Base-by-base conservation (phyloP, 2,797 vertebrate genomes). In the Gila robusta region DNA sequence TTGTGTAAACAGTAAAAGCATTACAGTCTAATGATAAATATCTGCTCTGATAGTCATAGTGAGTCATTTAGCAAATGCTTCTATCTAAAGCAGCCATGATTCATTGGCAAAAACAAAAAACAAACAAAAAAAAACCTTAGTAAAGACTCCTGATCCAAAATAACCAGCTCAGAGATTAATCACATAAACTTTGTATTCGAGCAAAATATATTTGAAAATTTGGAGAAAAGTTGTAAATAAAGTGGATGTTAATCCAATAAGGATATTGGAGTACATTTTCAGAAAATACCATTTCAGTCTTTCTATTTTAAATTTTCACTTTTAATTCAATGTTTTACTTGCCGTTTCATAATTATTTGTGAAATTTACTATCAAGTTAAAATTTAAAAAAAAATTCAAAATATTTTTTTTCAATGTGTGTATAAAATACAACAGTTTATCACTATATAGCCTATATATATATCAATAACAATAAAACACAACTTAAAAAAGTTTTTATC, bases 11-110 rank as follows among this genome's bases (percentile, higher is more conserved):
- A 16, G 14, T 49, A 41, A 79, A 79, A 41, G 23, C 54, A 62
- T 41, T 41, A 11, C 19, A 14, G 35, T 62, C 35, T 78, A 39
- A 17, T 59, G 21, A 78, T 1, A 26, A 78, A 78, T 41, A n/a
- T 26, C 66, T 16, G 52, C 6, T 59, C 7, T 16, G 35, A 78
- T n/a, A n/a, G 52, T n/a, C 21, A 3, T 2, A 23, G 12, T 23
- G 19, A 77, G 19, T 77, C 73, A 39, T 37, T 62, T 41, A 79
- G 54, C 35, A 56, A 56, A 56, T n/a, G 74, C 52, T 59, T 78
- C 35, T 5, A n/a, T 39, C 21, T 78, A 39, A 39, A 77, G 74
- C 11, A 26, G 76, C 6, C 3, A 3, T 37, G 49, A 54, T 35
- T 56, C 49, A 56, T 12, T 44, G 47, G 44, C 11, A 16, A 16